Base-by-base conservation (phyloP, 2,113 vertebrate genomes). In the Mirounga angustirostris region DNA sequence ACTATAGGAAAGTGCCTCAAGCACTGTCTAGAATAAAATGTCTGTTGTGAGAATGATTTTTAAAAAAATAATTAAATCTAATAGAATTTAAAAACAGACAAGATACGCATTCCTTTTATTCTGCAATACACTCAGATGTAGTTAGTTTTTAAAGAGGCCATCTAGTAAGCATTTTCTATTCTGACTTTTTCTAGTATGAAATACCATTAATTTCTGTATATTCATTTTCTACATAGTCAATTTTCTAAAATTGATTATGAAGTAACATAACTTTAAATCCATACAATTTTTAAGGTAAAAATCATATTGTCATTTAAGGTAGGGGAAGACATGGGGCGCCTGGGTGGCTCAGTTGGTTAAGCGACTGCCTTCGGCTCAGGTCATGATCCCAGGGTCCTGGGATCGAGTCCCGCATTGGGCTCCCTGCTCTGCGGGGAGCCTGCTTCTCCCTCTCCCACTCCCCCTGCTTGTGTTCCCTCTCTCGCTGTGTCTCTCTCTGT, bases 1-100 rank as follows among this genome's bases (percentile, higher is more conserved):
- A 30, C n/a, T 87, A 36, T 2, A 87, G 61, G 21, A 92, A 78
- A 79, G 6, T 1, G 1, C 12, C 26, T 95, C n/a, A 61, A 18
- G 1, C 22, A 36, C 21, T 82, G 13, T 3, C 4, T 86, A 50
- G 15, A 24, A 73, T 50, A 85, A 89, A 91, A 63, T 56, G 30
- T 50, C 13, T 91, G 15, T 11, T 74, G 6, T 63, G 22, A 91
- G 26, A 71, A 50, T 63, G 11, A 65, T 16, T 40, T 69, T 28
- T 36, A 71, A 46, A 76, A 76, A 78, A 78, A 82, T 82, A 74
- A 83, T 71, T 82, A 84, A 95, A 78, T 7, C 30, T 86, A 74
- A 94, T 50, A 95, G 6, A 91, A 91, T 94, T 71, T 56, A 15
- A 76, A 96, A 86, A 93, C 89, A 76, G 30, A 26, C 63, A 63